Evolutionary conservation across 2,888 invertebrate genomes (phyloP).

Genomic region (Anagyrus pseudococci): DNA sequence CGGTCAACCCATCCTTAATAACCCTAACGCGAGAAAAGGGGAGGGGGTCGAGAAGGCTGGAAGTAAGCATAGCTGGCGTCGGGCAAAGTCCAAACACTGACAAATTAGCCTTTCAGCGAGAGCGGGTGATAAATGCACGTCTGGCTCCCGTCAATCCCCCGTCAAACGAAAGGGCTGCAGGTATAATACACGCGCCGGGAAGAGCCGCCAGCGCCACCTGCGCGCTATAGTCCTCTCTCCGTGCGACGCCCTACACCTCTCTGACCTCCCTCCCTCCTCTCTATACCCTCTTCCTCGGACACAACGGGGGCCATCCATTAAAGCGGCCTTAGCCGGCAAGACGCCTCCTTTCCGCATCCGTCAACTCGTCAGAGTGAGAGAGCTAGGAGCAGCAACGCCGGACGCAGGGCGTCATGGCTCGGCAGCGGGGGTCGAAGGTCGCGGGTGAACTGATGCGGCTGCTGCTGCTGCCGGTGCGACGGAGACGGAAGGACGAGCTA

Average conservation of each 20-base stretch:
- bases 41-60: background rate
- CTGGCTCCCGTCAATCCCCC: constrained; percentile 21
- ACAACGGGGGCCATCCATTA: constrained; percentile 18
- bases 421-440: background rate
- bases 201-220: constrained; percentile 27
- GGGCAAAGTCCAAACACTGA: constrained; percentile 26
- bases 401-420: background rate
- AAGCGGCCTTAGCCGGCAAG: constrained; percentile 8
- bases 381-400: background rate
- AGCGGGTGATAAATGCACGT: constrained; percentile 27
- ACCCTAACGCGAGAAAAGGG: background rate
- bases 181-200: no score
- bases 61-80: constrained; percentile 7
- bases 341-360: constrained; percentile 31
- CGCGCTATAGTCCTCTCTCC: background rate
- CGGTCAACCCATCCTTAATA: background rate
- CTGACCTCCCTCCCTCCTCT: no score
- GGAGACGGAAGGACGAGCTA: background rate
- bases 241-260: no score
- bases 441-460: constrained; percentile 11
- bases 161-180: constrained; percentile 15
- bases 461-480: background rate
- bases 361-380: constrained; percentile 32
- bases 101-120: constrained; percentile 24
- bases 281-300: no score